Conservation (phyloP, 2,113 vertebrate species). For the Nannospalax galili region DNA sequence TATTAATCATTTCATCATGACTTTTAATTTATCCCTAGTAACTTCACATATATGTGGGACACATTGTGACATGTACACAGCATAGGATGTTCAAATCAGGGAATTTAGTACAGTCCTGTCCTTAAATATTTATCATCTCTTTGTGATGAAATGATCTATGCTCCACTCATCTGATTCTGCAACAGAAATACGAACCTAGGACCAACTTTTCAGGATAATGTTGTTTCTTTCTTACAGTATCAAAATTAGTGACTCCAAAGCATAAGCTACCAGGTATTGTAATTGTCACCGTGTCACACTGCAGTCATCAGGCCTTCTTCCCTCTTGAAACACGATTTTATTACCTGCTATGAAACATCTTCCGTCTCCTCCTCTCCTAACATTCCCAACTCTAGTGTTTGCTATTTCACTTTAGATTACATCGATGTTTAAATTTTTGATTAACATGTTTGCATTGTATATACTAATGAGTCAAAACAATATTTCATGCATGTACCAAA, state of each 20-base stretch:
- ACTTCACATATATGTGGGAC: neutral
- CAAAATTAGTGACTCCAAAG: neutral
- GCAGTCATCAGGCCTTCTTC: neutral
- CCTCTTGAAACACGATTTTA: neutral
- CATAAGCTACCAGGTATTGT: too few species aligned
- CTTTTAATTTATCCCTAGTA: neutral
- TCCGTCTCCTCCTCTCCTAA: too few species aligned
- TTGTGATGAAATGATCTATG: too few species aligned
- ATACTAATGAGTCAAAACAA: too few species aligned
- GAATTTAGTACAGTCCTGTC: neutral
- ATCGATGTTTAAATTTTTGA: neutral
- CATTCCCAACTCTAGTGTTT: neutral
- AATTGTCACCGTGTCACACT: neutral
- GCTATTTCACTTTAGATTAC: neutral
- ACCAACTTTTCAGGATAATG: neutral
- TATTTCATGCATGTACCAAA: too few species aligned
- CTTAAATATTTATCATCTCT: neutral
- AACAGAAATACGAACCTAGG: neutral
- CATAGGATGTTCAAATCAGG: too few species aligned
- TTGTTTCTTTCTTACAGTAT: neutral
- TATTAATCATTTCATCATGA: neutral
- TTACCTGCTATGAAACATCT: neutral
- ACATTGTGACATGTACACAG: neutral
- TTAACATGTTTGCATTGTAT: too few species aligned
- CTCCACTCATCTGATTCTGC: neutral